Percentiles rank a stretch among this genome's conserved stretches.
These are phyloP conservation scores for Cololabis saira DNA, from an alignment of 2,113 vertebrate species.

Conservation along the genomic window DNA sequence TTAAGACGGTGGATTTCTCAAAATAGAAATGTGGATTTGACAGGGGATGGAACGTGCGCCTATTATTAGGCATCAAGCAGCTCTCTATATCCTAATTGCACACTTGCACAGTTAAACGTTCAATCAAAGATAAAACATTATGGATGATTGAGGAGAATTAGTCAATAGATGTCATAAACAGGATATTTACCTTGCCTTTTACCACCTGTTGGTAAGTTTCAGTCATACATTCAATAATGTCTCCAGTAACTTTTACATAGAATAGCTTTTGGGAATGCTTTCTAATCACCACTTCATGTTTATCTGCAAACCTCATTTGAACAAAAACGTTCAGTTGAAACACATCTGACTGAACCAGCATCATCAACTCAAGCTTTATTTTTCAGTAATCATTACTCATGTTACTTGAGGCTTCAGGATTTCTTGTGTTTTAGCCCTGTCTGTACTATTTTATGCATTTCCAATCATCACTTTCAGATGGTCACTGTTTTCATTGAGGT, in stretches of 20 bases:
- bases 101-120: neutral
- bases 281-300: neutral
- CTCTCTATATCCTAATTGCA: neutral
- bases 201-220: too few species aligned
- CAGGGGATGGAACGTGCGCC: neutral
- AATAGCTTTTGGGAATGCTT: neutral
- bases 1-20: neutral
- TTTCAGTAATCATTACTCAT: too few species aligned
- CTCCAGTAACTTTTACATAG: neutral
- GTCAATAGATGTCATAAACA: neutral
- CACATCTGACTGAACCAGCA: neutral
- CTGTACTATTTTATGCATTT: too few species aligned
- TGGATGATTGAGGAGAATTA: neutral
- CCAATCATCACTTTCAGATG: slow-evolving; percentile 1
- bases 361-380: neutral
- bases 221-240: too few species aligned
- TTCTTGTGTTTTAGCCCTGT: too few species aligned
- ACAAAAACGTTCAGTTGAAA: too few species aligned
- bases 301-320: neutral
- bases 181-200: neutral
- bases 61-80: neutral
- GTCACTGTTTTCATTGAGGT: neutral
- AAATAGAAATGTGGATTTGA: neutral
- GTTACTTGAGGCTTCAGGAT: too few species aligned
- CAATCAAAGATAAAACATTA: neutral